Evolutionary conservation across 1,140 invertebrate species (phyloP).

Genomic region (Matsumurasca onukii): DNA sequence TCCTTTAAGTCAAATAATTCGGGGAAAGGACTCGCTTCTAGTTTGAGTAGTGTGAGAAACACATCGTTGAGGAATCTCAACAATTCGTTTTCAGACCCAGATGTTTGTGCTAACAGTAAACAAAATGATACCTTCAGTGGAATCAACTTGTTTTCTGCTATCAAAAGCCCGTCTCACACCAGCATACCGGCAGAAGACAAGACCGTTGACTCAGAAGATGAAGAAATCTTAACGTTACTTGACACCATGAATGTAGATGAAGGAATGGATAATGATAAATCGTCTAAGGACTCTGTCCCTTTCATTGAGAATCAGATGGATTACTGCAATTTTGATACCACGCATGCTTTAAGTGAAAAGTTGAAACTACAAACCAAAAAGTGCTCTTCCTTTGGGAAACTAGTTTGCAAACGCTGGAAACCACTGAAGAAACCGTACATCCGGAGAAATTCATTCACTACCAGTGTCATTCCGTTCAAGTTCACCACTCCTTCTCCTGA

Average conservation of each 20-base stretch:
- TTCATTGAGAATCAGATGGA: neutral
- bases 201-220: neutral
- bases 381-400: conserved; percentile 53
- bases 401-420: conserved; percentile 50
- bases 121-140: neutral
- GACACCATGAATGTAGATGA: neutral
- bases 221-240: neutral
- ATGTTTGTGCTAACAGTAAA: neutral
- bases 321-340: conserved; percentile 11
- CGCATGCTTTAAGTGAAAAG: conserved; percentile 18
- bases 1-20: neutral
- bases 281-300: neutral
- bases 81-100: neutral
- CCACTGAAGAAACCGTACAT: conserved; percentile 39
- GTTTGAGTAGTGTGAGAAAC: neutral
- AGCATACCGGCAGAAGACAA: neutral
- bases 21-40: neutral
- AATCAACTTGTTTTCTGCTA: conserved; percentile 14
- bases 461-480: conserved; percentile 50
- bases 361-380: conserved; percentile 35
- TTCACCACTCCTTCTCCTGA: conserved; percentile 64
- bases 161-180: neutral
- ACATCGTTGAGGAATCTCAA: neutral
- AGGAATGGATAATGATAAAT: neutral
- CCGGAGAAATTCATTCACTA: neutral